These are phyloP conservation scores for Nezara viridula DNA, from an alignment of 2,888 invertebrate species.

Conservation along the genomic window DNA sequence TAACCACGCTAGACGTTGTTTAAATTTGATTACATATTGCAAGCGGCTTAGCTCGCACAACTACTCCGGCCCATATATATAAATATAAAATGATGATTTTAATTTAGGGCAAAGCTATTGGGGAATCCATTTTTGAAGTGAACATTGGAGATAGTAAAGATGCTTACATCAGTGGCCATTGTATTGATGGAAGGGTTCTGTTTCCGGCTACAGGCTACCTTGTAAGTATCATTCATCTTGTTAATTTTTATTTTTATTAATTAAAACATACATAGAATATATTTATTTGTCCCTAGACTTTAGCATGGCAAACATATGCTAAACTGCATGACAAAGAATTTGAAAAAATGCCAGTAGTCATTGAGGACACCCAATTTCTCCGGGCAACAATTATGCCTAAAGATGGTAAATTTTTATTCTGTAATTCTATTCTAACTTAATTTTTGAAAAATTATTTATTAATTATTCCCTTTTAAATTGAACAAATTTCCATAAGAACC, in stretches of 20 bases:
- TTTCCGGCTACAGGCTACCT: constrained; percentile 97
- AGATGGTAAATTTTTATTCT: constrained; percentile 70
- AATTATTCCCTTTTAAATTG: no score
- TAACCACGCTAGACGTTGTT: no score
- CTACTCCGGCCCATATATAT: no score
- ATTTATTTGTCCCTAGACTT: constrained; percentile 71
- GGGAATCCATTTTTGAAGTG: constrained; percentile 83
- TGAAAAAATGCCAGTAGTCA: constrained; percentile 85
- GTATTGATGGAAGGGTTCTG: constrained; percentile 92
- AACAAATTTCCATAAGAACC: no score
- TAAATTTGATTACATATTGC: no score
- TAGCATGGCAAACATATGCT: constrained; percentile 90
- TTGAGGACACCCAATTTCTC: constrained; percentile 92
- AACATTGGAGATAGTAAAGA: constrained; percentile 83
- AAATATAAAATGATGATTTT: not conserved
- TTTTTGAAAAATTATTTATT: not conserved
- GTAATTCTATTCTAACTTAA: not conserved
- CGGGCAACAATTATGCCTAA: constrained; percentile 94
- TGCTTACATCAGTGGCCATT: constrained; percentile 85
- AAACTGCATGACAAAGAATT: constrained; percentile 81
- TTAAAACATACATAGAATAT: not conserved
- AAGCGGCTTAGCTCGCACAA: no score
- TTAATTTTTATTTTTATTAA: not conserved
- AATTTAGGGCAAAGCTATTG: constrained; percentile 72
- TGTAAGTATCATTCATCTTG: constrained; percentile 70